These are phyloP conservation scores for Caenorhabditis macrosperma DNA, from an alignment of 2,888 invertebrate genomes.

Conservation along the genomic window DNA sequence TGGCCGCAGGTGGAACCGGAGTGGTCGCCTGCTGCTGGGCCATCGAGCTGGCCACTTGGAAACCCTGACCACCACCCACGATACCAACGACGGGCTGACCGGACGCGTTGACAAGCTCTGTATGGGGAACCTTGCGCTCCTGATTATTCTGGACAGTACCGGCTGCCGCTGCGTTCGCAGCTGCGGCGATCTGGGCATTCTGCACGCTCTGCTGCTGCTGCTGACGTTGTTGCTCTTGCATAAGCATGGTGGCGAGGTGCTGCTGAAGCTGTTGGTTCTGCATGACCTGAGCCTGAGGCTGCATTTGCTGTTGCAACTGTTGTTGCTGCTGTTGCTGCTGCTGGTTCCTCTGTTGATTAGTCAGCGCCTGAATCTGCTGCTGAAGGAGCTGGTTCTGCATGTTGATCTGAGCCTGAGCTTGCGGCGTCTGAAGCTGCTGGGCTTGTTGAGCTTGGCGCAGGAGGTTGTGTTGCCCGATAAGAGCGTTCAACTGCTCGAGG, in stretches of 20 bases:
- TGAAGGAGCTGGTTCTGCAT: constrained; percentile 30
- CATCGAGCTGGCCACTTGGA: constrained; percentile 6
- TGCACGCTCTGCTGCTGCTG: constrained; percentile 30
- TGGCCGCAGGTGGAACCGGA: constrained; percentile 41
- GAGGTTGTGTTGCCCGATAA: constrained; percentile 40
- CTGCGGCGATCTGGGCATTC: constrained; percentile 37
- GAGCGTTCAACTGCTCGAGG: constrained; percentile 35
- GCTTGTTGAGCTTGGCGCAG: constrained; percentile 54
- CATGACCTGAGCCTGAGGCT: constrained; percentile 34
- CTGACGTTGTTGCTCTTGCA: constrained; percentile 36
- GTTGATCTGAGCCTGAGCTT: constrained; percentile 22
- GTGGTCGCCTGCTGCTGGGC: constrained; percentile 20
- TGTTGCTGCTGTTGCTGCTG: constrained; percentile 47
- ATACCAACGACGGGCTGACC: constrained; percentile 11
- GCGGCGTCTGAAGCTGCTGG: constrained; percentile 47
- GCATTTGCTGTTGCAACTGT: constrained; percentile 17
- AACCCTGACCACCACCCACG: background rate
- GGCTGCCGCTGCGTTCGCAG: constrained; percentile 32
- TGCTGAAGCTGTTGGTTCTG: constrained; percentile 53
- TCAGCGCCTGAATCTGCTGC: constrained; percentile 30
- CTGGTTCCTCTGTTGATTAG: constrained; percentile 29
- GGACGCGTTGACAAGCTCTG: constrained; percentile 27
- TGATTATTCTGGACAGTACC: constrained; percentile 18
- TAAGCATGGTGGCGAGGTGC: constrained; percentile 20
- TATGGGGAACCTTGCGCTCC: constrained; percentile 35